phyloP scores from a whole-genome alignment of 1,140 invertebrate species.

The Drosophila jambulina region DNA sequence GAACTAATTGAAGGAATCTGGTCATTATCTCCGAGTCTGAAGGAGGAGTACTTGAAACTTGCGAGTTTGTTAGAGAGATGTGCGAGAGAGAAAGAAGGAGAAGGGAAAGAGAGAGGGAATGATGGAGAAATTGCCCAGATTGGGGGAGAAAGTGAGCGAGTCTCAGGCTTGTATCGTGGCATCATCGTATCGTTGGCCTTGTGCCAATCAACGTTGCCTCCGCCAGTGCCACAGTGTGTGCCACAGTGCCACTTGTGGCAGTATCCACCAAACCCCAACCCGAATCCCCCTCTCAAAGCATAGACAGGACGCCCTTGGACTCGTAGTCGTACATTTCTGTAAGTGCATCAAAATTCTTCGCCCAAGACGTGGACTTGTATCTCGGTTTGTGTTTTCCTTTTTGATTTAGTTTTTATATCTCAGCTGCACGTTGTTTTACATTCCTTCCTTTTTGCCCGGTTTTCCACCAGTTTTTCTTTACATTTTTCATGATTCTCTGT shows the following conservation, averaged over 20 bases:
- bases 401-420: constrained; percentile 35
- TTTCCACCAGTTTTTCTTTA: constrained; percentile 46
- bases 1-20: constrained; percentile 69
- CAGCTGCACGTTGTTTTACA: constrained; percentile 25
- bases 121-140: constrained; percentile 1
- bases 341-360: constrained; percentile 80
- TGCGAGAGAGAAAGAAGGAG: not conserved
- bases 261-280: constrained; percentile 15
- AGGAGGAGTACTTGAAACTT: constrained; percentile 63
- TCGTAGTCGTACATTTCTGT: constrained; percentile 54
- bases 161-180: constrained; percentile 25
- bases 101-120: too few species aligned
- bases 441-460: constrained; percentile 13
- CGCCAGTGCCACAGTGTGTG: constrained; percentile 58
- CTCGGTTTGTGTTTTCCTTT: constrained; percentile 58
- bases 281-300: not conserved
- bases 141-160: constrained; percentile 2
- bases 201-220: constrained; percentile 74
- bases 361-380: constrained; percentile 64
- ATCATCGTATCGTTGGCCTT: constrained; percentile 59
- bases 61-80: constrained; percentile 47
- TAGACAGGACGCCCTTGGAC: constrained; percentile 23
- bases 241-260: constrained; percentile 76
- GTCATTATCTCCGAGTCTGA: constrained; percentile 58
- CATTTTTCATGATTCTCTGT: constrained; percentile 66